A percentile compares a stretch with the other conserved stretches of the same genome.
Evolutionary conservation across 2,888 invertebrate species (phyloP).

Genomic region (Lordiphosa fenestrarum): DNA sequence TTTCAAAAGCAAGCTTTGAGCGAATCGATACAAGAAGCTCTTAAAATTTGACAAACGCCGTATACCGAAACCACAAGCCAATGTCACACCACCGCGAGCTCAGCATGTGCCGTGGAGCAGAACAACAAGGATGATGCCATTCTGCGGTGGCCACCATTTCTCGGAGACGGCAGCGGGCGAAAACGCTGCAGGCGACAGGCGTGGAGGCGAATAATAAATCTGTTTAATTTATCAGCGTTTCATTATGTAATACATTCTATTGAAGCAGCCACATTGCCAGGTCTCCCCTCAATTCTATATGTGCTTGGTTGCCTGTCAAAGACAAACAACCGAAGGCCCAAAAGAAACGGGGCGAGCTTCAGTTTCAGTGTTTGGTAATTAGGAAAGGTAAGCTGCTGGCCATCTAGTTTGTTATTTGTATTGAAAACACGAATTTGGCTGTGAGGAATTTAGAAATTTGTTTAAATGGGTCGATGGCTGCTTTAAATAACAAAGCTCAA

Average conservation of each 20-base stretch:
- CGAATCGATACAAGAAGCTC: slow-evolving; percentile 11
- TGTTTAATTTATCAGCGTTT: slow-evolving; percentile 68
- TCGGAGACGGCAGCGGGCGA: slow-evolving; percentile 16
- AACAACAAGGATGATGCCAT: slow-evolving; percentile 15
- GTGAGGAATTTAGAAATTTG: too few species aligned
- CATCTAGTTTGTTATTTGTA: too few species aligned
- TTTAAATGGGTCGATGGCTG: too few species aligned
- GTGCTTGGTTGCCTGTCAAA: slow-evolving; percentile 32
- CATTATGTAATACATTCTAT: slow-evolving; percentile 47
- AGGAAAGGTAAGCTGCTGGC: slow-evolving; percentile 20
- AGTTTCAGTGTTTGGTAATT: slow-evolving; percentile 52
- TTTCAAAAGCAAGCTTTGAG: slow-evolving; percentile 13
- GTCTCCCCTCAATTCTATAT: background rate
- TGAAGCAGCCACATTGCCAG: slow-evolving; percentile 11
- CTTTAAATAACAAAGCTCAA: too few species aligned
- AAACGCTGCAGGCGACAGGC: slow-evolving; percentile 32
- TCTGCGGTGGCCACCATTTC: slow-evolving; percentile 20
- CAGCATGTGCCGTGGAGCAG: slow-evolving; percentile 47
- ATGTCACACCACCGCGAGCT: slow-evolving; percentile 32
- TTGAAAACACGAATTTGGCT: too few species aligned
- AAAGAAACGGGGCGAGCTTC: slow-evolving; percentile 19
- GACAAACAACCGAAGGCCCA: slow-evolving; percentile 37
- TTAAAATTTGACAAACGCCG: slow-evolving; percentile 66
- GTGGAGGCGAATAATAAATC: slow-evolving; percentile 59
- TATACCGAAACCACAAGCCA: slow-evolving; percentile 56